Evolutionary conservation across 2,888 invertebrate species (phyloP).

Genomic region (Drosophila macrospina): DNA sequence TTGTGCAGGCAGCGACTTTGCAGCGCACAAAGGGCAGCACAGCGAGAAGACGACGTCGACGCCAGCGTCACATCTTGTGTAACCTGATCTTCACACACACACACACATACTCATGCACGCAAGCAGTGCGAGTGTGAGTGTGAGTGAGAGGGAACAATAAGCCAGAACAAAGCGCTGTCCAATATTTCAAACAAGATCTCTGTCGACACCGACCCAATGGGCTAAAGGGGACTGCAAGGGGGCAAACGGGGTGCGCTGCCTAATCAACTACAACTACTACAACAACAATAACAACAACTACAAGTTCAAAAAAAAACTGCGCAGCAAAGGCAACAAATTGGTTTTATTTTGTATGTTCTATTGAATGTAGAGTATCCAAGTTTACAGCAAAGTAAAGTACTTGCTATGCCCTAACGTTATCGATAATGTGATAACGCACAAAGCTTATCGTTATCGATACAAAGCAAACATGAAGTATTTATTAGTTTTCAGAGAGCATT

Average conservation of each 20-base stretch:
- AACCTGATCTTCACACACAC: constrained; percentile 60
- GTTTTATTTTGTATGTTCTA: constrained; percentile 2
- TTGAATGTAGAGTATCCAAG: neutral
- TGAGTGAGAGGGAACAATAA: constrained; percentile 30
- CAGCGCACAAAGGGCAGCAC: constrained; percentile 37
- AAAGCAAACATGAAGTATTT: no score
- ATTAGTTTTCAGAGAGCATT: no score
- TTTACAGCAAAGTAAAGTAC: neutral
- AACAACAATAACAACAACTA: constrained; percentile 29
- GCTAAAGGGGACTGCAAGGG: neutral
- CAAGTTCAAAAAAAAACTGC: constrained; percentile 50
- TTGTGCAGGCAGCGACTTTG: constrained; percentile 31
- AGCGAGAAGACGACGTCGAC: constrained; percentile 15
- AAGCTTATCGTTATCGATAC: neutral
- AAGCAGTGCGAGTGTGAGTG: neutral
- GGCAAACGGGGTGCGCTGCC: constrained; percentile 12
- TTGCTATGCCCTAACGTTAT: no score
- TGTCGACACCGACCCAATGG: constrained; percentile 18
- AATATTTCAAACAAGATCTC: constrained; percentile 51
- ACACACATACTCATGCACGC: constrained; percentile 8
- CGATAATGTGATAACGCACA: no score
- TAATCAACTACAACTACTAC: constrained; percentile 40
- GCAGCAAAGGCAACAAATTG: constrained; percentile 56
- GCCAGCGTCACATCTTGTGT: constrained; percentile 53
- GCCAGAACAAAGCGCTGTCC: constrained; percentile 49